phyloP scores from a whole-genome alignment of 2,797 vertebrate genomes.

The Geotrypetes seraphini region DNA sequence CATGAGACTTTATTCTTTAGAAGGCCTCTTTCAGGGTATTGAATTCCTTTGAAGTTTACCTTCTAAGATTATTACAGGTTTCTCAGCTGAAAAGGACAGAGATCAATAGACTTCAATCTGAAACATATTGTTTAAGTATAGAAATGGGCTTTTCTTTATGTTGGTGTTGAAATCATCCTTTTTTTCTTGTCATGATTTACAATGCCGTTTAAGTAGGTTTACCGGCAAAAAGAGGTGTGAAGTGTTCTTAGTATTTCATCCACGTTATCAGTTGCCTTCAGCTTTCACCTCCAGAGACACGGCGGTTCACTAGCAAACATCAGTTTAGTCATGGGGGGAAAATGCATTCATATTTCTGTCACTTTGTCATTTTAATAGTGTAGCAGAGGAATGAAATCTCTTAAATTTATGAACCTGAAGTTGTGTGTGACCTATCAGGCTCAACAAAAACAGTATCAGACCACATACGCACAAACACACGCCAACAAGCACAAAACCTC shows the following conservation, averaged over 20 bases:
- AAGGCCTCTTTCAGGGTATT: neutral
- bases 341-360: neutral
- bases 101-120: neutral
- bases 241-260: conserved; percentile 28
- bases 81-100: conserved; percentile 12
- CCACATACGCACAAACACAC: no score
- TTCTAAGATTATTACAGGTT: neutral
- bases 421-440: conserved; percentile 9
- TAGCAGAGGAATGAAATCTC: conserved; percentile 13
- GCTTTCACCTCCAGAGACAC: conserved; percentile 16
- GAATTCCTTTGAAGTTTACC: conserved; percentile 5
- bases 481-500: neutral
- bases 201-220: conserved; percentile 2
- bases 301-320: conserved; percentile 1
- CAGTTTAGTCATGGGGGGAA: conserved; percentile 10
- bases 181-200: conserved; percentile 17
- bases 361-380: conserved; percentile 26
- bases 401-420: conserved; percentile 19
- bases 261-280: conserved; percentile 27
- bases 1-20: no score
- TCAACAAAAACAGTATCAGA: no score
- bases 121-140: neutral
- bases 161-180: conserved; percentile 2
- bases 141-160: neutral
- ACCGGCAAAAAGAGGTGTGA: conserved; percentile 7